These are phyloP conservation scores for Aelia acuminata DNA, from an alignment of 2,888 invertebrate species.

Conservation along the genomic window DNA sequence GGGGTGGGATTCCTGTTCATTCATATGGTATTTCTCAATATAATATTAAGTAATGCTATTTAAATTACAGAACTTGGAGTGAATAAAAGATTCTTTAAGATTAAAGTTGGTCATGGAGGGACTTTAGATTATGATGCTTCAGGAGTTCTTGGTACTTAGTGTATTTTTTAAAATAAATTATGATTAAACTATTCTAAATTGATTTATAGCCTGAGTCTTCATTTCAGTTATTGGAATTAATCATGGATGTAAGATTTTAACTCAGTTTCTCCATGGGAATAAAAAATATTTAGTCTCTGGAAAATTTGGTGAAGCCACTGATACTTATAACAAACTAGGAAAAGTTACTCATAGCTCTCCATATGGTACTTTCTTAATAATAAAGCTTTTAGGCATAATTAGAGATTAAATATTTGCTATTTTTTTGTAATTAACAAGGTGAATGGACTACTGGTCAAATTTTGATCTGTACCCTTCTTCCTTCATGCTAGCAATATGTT, in stretches of 20 bases:
- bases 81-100: constrained; percentile 7
- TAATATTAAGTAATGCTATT: neutral
- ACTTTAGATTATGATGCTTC: constrained; percentile 62
- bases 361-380: constrained; percentile 47
- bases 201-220: neutral
- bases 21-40: neutral
- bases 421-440: too few relatives aligned
- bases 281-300: constrained; percentile 61
- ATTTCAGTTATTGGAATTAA: constrained; percentile 59
- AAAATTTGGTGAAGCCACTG: constrained; percentile 62
- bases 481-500: too few relatives aligned
- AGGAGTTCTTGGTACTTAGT: constrained; percentile 60
- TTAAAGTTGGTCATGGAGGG: constrained; percentile 63
- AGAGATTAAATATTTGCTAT: neutral
- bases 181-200: neutral
- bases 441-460: too few relatives aligned
- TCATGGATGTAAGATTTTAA: constrained; percentile 61
- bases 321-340: constrained; percentile 62
- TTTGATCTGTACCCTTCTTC: too few relatives aligned
- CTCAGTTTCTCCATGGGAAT: constrained; percentile 57
- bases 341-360: constrained; percentile 33
- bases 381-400: neutral
- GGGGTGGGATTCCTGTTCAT: neutral
- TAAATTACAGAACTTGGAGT: neutral
- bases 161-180: neutral